Evolutionary conservation across 1,140 invertebrate genomes (phyloP), one percentile per base, ranked within the genome.

Genomic region (Caenorhabditis briggsae): DNA sequence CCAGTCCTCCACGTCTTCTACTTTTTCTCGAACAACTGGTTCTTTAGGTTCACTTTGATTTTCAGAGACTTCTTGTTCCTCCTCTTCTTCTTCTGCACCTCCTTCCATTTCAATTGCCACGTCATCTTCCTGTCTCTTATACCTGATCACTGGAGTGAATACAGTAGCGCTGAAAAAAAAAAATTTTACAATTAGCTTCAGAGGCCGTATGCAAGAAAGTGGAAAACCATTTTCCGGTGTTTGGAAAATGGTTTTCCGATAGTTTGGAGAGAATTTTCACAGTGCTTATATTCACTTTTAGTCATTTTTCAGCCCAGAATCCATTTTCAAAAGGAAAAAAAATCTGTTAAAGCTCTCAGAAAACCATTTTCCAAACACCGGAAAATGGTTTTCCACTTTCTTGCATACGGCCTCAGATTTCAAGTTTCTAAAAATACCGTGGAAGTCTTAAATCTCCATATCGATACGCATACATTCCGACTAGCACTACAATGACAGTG

Each of bases 41-140:
- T 58, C 56, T 58, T 58, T 20, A 9, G 23, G 5, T 25, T 11
- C 46, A 12, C 20, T 9, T 78, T 78, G 18, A 23, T 3, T 78
- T 53, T 78, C 46, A 20, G 14, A 6, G 1, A 2, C 18, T 5
- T 74, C 41, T n/a, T 53, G 20, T 78, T 78, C 70, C n/a, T 7
- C 2, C 20, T 46, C 11, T 8, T 18, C 18, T 23, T 50, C 46
- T 0, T 78, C 46, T 23, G 5, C 46, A 6, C 14, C 70, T 6
- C 33, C 46, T 11, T 78, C 70, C 70, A 78, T 78, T 12, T 78
- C 70, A 25, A 78, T 78, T 53, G 70, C 70, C 70, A 78, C 70
- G 70, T 78, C 70, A 78, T 78, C 70, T 11, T 41, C 11, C 11
- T 78, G 43, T 25, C 70, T 20, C 9, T 20, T 33, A 23, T 78